Conservation (phyloP, 2,888 invertebrate genomes). For the Seira ritae region DNA sequence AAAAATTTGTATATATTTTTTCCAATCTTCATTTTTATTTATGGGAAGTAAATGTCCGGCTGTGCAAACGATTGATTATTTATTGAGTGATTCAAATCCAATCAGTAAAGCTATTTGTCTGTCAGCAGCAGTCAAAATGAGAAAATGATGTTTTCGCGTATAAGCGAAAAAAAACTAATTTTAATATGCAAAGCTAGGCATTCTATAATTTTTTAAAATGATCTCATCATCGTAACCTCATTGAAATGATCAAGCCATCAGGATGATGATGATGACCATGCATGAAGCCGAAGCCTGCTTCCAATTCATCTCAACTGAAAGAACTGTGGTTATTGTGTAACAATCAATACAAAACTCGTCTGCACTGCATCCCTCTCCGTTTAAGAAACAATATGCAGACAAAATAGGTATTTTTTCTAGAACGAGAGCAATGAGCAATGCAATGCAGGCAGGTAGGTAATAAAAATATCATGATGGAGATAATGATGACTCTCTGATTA, state of each 20-base stretch:
- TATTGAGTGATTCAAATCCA: constrained; percentile 61
- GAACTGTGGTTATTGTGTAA: too few relatives aligned
- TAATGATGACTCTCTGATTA: background rate
- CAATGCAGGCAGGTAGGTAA: too few relatives aligned
- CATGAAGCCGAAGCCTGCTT: too few relatives aligned
- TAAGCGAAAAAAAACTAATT: background rate
- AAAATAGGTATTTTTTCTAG: too few relatives aligned
- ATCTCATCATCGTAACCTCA: constrained; percentile 34
- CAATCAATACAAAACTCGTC: too few relatives aligned
- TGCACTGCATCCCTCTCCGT: too few relatives aligned
- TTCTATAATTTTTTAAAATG: constrained; percentile 17
- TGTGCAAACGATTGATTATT: constrained; percentile 58
- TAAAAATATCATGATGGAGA: too few relatives aligned
- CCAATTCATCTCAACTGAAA: background rate
- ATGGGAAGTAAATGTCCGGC: constrained; percentile 41
- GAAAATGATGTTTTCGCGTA: too few relatives aligned
- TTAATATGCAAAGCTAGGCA: background rate
- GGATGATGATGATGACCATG: background rate
- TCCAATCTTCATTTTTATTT: background rate
- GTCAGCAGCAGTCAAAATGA: constrained; percentile 46
- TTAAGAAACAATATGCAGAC: too few relatives aligned
- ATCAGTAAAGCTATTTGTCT: constrained; percentile 59
- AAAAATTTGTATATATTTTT: background rate
- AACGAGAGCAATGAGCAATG: too few relatives aligned
- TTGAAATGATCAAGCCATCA: too few relatives aligned